Conservation (phyloP, 2,113 vertebrate species). For the Saccopteryx bilineata region DNA sequence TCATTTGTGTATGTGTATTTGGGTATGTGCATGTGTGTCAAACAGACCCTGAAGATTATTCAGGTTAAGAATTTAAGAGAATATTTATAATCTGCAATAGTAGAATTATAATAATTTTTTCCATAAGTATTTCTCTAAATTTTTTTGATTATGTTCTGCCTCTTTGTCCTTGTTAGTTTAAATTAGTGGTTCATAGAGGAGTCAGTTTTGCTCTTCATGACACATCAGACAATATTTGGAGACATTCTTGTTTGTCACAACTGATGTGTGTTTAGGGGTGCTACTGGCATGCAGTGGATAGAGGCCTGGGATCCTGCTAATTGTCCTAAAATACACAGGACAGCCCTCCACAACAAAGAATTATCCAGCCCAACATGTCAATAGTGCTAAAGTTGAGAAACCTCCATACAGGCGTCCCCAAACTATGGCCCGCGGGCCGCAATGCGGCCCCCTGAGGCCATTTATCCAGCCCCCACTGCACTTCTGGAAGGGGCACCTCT, state of each 20-base stretch:
- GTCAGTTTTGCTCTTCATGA: background rate
- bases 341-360: background rate
- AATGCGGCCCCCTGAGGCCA: too few species aligned
- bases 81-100: background rate
- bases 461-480: too few species aligned
- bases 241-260: constrained; percentile 33
- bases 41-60: constrained; percentile 40
- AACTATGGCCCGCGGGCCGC: too few species aligned
- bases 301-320: background rate
- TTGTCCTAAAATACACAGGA: background rate
- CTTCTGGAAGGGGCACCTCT: too few species aligned
- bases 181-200: background rate
- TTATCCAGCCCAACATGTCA: background rate
- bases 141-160: background rate
- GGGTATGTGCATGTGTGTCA: background rate
- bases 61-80: constrained; percentile 32
- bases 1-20: background rate
- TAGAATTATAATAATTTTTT: background rate
- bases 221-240: background rate
- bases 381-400: background rate
- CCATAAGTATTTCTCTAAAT: background rate
- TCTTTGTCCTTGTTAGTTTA: background rate
- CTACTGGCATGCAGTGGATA: background rate
- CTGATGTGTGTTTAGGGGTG: background rate
- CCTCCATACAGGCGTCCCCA: too few species aligned